Conservation (phyloP, 2,797 vertebrate genomes). For the Loris lydekkerianus region DNA sequence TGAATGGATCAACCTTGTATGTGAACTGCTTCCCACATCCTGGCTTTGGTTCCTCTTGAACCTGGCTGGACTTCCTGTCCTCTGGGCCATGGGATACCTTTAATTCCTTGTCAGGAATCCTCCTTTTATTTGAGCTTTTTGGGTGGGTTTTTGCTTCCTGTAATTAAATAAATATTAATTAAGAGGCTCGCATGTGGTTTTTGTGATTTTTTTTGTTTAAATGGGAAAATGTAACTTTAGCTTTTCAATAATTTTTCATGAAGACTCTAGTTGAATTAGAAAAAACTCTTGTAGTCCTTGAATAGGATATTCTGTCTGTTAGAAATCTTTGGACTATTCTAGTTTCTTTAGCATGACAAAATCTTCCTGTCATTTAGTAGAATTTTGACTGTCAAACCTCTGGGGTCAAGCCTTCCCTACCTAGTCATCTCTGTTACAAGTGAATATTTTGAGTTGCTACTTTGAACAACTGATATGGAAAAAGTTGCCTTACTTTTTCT, state of each 20-base stretch:
- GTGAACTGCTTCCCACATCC: neutral
- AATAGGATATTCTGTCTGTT: neutral
- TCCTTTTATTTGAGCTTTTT: neutral
- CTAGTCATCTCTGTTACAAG: neutral
- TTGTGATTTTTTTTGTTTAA: constrained; percentile 21
- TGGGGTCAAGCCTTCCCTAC: neutral
- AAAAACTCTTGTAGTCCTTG: neutral
- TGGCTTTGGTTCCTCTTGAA: neutral
- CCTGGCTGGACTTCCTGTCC: neutral
- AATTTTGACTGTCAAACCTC: neutral
- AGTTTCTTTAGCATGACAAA: neutral
- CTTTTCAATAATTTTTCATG: neutral
- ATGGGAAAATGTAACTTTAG: constrained; percentile 1
- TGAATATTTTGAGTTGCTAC: neutral
- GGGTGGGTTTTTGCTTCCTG: neutral
- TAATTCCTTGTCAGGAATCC: neutral
- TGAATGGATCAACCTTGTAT: neutral
- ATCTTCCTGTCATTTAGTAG: neutral
- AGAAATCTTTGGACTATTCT: neutral
- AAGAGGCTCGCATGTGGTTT: neutral
- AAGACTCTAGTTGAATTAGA: constrained; percentile 14
- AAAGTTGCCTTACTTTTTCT: constrained; percentile 34
- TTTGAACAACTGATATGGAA: neutral
- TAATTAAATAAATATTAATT: constrained; percentile 20
- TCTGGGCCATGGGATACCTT: neutral